Percentiles rank a stretch among this genome's conserved stretches.
Evolutionary conservation across 1,140 invertebrate genomes (phyloP).

Genomic region (Cyphomyrmex costatus): DNA sequence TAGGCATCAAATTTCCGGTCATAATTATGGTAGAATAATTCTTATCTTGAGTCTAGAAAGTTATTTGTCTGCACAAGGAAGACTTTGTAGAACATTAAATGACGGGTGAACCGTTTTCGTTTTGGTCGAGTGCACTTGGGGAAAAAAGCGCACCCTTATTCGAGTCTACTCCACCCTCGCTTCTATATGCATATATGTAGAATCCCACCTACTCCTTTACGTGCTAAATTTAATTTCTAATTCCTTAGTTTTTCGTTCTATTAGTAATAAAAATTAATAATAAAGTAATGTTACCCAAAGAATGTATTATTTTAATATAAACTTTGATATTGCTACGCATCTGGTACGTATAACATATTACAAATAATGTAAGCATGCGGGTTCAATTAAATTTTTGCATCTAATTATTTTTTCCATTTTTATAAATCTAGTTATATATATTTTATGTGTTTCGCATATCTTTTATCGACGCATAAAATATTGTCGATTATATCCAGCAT

Average conservation of each 20-base stretch:
- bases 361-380: not conserved
- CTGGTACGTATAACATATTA: not conserved
- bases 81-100: slow-evolving; percentile 49
- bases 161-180: slow-evolving; percentile 66
- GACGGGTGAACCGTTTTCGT: slow-evolving; percentile 64
- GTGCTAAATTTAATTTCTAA: slow-evolving; percentile 44
- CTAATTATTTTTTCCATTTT: not conserved
- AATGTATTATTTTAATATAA: not conserved
- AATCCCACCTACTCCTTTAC: slow-evolving; percentile 52
- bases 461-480: slow-evolving; percentile 21
- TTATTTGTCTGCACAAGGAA: slow-evolving; percentile 50
- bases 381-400: not conserved
- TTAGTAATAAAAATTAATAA: slow-evolving; percentile 15
- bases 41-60: slow-evolving; percentile 2
- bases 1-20: slow-evolving; percentile 27
- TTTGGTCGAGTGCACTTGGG: slow-evolving; percentile 50
- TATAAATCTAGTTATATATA: not conserved
- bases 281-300: not conserved
- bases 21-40: slow-evolving; percentile 32
- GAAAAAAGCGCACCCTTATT: slow-evolving; percentile 60
- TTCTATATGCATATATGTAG: not conserved
- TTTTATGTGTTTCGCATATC: not conserved
- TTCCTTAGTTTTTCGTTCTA: slow-evolving; percentile 5
- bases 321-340: not conserved
- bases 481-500: slow-evolving; percentile 1